phyloP scores from a whole-genome alignment of 1,140 invertebrate genomes.

The Drosophila setifemur region DNA sequence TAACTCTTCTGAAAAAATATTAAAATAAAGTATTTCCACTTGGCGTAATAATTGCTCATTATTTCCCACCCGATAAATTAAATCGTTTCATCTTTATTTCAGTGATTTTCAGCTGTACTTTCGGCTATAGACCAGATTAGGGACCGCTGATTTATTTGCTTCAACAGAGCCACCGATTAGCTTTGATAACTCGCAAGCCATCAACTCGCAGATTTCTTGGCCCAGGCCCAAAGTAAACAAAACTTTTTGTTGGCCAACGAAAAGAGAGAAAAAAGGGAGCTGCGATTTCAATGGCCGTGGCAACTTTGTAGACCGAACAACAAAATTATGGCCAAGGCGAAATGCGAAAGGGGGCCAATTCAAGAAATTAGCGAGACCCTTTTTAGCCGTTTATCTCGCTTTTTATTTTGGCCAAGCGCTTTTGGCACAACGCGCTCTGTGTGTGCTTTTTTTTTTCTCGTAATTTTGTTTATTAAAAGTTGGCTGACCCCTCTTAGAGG shows the following conservation, averaged over 20 bases:
- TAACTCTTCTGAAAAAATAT: too few relatives aligned
- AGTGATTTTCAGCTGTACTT: too few relatives aligned
- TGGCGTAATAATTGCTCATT: too few relatives aligned
- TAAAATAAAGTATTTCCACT: too few relatives aligned
- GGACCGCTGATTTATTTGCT: neutral
- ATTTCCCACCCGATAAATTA: too few relatives aligned
- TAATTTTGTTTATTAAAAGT: slow-evolving; percentile 80
- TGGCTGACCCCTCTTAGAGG: slow-evolving; percentile 55
- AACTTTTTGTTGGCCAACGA: neutral
- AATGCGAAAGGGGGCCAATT: neutral
- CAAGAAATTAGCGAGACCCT: slow-evolving; percentile 59
- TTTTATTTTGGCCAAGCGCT: slow-evolving; percentile 63
- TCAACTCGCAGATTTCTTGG: neutral
- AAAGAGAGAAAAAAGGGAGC: neutral
- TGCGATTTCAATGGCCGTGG: neutral
- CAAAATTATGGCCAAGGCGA: slow-evolving; percentile 16
- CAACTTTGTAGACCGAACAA: slow-evolving; percentile 1
- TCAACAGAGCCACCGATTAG: slow-evolving; percentile 16
- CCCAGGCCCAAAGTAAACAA: slow-evolving; percentile 15
- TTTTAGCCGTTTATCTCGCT: slow-evolving; percentile 66
- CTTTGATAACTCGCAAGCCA: slow-evolving; percentile 20
- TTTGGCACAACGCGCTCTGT: slow-evolving; percentile 18
- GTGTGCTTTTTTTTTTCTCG: slow-evolving; percentile 18
- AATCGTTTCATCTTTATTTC: too few relatives aligned
- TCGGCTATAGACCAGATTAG: slow-evolving; percentile 3